phyloP scores from a whole-genome alignment of 2,113 vertebrate genomes.

The Psephotus haematonotus region DNA sequence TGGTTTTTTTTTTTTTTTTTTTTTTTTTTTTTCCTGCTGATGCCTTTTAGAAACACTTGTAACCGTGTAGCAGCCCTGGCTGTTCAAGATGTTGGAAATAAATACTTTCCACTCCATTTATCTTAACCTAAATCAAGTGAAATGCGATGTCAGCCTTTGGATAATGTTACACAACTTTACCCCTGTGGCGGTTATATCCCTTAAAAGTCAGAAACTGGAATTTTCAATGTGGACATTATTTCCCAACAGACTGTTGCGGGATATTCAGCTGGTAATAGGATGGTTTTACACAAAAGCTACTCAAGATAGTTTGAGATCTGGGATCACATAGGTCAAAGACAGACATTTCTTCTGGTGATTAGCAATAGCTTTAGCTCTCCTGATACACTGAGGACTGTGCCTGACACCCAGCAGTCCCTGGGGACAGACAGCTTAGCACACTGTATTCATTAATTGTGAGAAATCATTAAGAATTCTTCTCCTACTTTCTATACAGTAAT shows the following conservation, averaged over 20 bases:
- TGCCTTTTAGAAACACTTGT: background rate
- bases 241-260: background rate
- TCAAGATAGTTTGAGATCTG: background rate
- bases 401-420: background rate
- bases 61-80: background rate
- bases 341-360: background rate
- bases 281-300: background rate
- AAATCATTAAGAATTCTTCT: slow-evolving; percentile 6
- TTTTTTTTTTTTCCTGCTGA: background rate
- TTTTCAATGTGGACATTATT: background rate
- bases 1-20: background rate
- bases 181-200: background rate
- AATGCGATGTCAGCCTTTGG: background rate
- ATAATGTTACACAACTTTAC: background rate
- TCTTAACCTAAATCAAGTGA: background rate
- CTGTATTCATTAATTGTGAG: background rate
- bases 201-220: background rate
- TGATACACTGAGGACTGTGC: background rate
- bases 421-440: background rate
- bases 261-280: background rate
- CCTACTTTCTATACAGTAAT: background rate
- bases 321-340: background rate
- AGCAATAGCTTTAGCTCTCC: background rate
- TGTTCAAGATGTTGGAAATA: background rate
- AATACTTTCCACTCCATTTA: background rate